Conservation (phyloP, 1,140 invertebrate genomes). For the Gyrodactylus salaris region DNA sequence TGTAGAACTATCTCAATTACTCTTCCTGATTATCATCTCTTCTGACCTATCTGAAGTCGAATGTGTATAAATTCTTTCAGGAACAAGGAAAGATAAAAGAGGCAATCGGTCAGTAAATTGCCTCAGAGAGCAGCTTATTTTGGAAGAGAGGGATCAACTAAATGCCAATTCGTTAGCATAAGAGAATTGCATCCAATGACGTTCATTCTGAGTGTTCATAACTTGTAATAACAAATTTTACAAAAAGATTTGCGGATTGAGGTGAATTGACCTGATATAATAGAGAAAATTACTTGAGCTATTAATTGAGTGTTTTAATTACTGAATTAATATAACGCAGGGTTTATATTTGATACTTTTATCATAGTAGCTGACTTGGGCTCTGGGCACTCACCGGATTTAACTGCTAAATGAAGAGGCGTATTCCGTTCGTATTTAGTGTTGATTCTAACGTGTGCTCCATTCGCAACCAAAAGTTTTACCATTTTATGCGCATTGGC, state of each 20-base stretch:
- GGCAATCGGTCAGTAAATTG: no score
- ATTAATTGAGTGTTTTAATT: neutral
- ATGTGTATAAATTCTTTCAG: no score
- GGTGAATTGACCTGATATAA: neutral
- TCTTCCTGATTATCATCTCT: neutral
- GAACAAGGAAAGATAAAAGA: no score
- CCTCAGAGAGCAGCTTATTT: no score
- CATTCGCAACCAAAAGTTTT: neutral
- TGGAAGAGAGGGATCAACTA: no score
- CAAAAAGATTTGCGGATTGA: no score
- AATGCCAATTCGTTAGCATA: no score
- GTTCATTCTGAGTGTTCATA: no score
- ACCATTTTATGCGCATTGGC: neutral
- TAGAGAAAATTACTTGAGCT: neutral
- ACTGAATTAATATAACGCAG: neutral
- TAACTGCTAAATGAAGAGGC: neutral
- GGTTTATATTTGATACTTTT: neutral
- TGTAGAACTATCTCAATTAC: neutral
- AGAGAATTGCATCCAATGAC: no score
- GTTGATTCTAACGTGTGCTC: neutral
- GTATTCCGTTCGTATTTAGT: neutral
- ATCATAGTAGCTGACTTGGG: neutral
- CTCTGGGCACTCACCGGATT: neutral
- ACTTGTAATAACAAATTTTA: no score
- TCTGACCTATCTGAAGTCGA: no score